A percentile compares a stretch with the other conserved stretches of the same genome.
phyloP scores from a whole-genome alignment of 1,140 invertebrate species.

The Galleria mellonella region DNA sequence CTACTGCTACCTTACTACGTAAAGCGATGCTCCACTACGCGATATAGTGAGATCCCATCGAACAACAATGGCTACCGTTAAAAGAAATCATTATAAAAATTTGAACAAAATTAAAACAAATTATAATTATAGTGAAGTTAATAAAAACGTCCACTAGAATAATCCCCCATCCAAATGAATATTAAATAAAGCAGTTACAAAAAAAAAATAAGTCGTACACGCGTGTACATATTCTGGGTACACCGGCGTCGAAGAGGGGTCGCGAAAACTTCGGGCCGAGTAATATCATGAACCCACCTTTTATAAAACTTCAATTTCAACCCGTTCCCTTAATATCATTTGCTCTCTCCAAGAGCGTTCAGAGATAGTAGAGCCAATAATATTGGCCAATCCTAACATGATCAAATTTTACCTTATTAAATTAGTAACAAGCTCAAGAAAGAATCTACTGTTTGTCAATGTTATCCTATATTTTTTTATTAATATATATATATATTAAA shows the following conservation, averaged over 20 bases:
- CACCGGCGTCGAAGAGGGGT: constrained; percentile 24
- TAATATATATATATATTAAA: constrained; percentile 46
- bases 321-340: constrained; percentile 17
- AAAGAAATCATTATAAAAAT: constrained; percentile 63
- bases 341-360: constrained; percentile 16
- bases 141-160: constrained; percentile 39
- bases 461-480: constrained; percentile 18
- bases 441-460: constrained; percentile 14
- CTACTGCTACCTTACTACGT: constrained; percentile 2
- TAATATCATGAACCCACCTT: constrained; percentile 15
- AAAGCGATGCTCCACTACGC: constrained; percentile 12
- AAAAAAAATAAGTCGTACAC: constrained; percentile 31
- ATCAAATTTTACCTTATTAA: constrained; percentile 10
- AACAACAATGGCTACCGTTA: constrained; percentile 39
- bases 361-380: constrained; percentile 17
- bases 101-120: constrained; percentile 34
- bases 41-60: constrained; percentile 31
- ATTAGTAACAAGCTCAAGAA: constrained; percentile 20
- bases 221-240: constrained; percentile 26
- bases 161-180: constrained; percentile 67
- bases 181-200: constrained; percentile 39
- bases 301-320: constrained; percentile 9
- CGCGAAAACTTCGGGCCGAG: constrained; percentile 33
- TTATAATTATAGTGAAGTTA: constrained; percentile 38
- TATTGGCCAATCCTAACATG: constrained; percentile 8